These are phyloP conservation scores for Philonicus albiceps DNA, from an alignment of 2,888 invertebrate species.

Conservation along the genomic window DNA sequence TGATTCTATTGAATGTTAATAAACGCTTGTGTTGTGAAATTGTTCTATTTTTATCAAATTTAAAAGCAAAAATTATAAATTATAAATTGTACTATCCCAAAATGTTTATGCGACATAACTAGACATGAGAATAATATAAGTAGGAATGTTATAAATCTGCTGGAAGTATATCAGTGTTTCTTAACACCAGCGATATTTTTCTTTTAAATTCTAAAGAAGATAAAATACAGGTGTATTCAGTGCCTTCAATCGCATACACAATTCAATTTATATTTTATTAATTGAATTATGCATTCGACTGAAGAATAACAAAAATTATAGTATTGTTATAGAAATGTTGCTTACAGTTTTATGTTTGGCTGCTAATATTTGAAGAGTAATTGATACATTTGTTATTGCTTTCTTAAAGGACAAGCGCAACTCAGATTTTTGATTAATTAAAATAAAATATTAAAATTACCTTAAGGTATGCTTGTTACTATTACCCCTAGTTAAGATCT, in stretches of 20 bases:
- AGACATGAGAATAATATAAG: neutral
- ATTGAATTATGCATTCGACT: neutral
- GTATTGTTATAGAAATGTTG: neutral
- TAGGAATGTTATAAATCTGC: neutral
- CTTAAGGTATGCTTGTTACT: neutral
- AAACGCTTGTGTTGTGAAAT: neutral
- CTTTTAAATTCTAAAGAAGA: neutral
- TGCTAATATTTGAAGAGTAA: neutral
- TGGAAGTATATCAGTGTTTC: neutral
- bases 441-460: neutral
- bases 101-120: constrained; percentile 27
- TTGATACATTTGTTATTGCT: neutral
- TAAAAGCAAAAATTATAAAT: neutral
- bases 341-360: neutral
- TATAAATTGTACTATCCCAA: neutral
- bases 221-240: neutral
- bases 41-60: neutral
- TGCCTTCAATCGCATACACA: neutral
- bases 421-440: neutral
- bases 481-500: neutral
- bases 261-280: neutral
- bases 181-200: neutral
- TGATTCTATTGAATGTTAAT: constrained; percentile 3
- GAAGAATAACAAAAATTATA: neutral
- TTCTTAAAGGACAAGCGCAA: neutral